A percentile compares a stretch with the other conserved stretches of the same genome.
Conservation (phyloP, 2,888 invertebrate species). For the Hirtodrosophila alboralis region DNA sequence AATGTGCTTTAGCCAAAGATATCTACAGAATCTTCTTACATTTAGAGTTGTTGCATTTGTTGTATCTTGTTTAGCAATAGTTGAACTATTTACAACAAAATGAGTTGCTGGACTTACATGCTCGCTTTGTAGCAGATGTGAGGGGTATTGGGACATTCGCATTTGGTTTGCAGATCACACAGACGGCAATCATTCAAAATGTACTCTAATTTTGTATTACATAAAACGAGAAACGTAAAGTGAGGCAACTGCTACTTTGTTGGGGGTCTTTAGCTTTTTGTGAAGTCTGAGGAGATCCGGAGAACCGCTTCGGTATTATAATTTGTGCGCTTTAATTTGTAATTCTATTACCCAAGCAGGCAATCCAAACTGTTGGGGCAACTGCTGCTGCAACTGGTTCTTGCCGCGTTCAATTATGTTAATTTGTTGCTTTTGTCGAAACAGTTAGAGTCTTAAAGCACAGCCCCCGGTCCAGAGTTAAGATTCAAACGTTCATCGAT, state of each 20-base stretch:
- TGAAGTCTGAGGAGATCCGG: conserved; percentile 26
- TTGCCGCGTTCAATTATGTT: conserved; percentile 74
- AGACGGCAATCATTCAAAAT: conserved; percentile 73
- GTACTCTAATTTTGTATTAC: conserved; percentile 77
- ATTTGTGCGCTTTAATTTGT: conserved; percentile 80
- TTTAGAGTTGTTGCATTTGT: conserved; percentile 19
- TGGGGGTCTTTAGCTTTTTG: conserved; percentile 48
- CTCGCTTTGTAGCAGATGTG: conserved; percentile 8
- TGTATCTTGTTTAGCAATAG: conserved; percentile 29
- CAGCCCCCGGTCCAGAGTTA: conserved; percentile 43
- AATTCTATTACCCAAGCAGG: conserved; percentile 74
- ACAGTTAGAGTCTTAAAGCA: conserved; percentile 68
- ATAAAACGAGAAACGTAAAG: conserved; percentile 54
- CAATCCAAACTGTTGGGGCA: conserved; percentile 45
- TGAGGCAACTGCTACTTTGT: conserved; percentile 25
- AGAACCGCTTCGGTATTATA: conserved; percentile 74
- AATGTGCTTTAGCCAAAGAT: too few relatives aligned
- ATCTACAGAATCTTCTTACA: too few relatives aligned
- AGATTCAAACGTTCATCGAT: conserved; percentile 55
- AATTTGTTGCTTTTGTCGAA: conserved; percentile 73
- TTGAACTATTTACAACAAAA: conserved; percentile 36
- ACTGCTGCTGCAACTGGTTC: conserved; percentile 55
- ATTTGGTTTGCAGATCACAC: conserved; percentile 73
- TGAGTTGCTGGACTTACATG: conserved; percentile 1
- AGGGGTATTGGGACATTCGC: conserved; percentile 41